Percentiles rank a stretch among this genome's conserved stretches.
These are phyloP conservation scores for Chiloscyllium plagiosum DNA, from an alignment of 2,113 vertebrate genomes.

Conservation along the genomic window DNA sequence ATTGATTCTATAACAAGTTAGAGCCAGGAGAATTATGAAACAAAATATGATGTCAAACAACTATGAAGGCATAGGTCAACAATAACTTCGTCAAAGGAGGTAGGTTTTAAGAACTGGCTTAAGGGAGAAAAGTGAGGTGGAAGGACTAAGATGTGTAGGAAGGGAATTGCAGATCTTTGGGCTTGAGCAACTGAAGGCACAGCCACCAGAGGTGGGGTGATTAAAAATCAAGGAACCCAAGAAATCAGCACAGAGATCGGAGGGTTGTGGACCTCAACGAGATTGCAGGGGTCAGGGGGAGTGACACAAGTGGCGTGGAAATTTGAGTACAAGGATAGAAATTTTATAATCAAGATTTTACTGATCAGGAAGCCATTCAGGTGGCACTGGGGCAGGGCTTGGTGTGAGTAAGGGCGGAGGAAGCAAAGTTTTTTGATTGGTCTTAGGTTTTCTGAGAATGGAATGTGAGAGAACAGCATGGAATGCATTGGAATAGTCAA, in stretches of 20 bases:
- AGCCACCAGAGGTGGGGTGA: background rate
- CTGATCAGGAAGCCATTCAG: background rate
- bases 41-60: background rate
- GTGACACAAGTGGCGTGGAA: too few species aligned
- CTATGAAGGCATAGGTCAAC: background rate
- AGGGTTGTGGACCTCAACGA: background rate
- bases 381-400: too few species aligned
- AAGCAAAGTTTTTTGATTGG: background rate
- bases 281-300: background rate
- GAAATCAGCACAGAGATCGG: background rate
- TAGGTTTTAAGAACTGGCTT: background rate
- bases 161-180: background rate
- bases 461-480: background rate
- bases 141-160: background rate
- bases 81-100: background rate
- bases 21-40: background rate
- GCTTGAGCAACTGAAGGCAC: background rate
- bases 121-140: background rate
- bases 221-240: background rate
- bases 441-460: background rate
- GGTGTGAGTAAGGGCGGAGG: background rate
- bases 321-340: background rate
- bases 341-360: background rate
- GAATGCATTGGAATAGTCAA: background rate
- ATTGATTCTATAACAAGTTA: background rate